Evolutionary conservation across 2,888 invertebrate genomes (phyloP).

Genomic region (Argynnis bischoffii): DNA sequence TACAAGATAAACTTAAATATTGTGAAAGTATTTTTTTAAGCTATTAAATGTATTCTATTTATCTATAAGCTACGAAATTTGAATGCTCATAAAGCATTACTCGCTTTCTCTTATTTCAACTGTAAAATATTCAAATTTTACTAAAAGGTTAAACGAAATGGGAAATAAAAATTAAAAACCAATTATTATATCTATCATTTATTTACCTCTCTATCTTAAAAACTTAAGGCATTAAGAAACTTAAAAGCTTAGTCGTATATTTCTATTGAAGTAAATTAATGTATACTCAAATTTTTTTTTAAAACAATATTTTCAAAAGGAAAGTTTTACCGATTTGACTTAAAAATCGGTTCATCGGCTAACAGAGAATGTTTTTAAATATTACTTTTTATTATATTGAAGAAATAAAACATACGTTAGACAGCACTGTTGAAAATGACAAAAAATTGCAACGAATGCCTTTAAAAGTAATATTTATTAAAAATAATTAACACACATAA

Average conservation of each 20-base stretch:
- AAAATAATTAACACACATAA: too few species aligned
- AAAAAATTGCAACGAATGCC: too few species aligned
- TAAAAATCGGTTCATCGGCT: too few species aligned
- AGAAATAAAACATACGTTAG: too few species aligned
- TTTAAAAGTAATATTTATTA: too few species aligned
- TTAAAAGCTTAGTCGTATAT: neutral
- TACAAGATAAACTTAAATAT: neutral
- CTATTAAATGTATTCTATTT: neutral
- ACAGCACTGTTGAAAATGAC: too few species aligned
- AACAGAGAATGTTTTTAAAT: too few species aligned
- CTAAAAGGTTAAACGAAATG: neutral
- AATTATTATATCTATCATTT: neutral
- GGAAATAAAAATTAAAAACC: neutral
- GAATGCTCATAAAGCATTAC: too few species aligned
- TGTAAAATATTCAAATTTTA: neutral
- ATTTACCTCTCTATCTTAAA: neutral
- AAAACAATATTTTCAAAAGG: neutral
- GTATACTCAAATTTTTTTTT: neutral
- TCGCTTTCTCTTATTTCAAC: neutral
- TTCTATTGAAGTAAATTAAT: neutral
- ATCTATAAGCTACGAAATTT: neutral
- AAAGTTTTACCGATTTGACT: too few species aligned
- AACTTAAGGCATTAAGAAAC: neutral
- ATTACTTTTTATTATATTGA: too few species aligned
- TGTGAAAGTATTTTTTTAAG: slow-evolving; percentile 9